Evolutionary conservation across 2,888 invertebrate species (phyloP).

Genomic region (Chalcosyrphus nemorum): DNA sequence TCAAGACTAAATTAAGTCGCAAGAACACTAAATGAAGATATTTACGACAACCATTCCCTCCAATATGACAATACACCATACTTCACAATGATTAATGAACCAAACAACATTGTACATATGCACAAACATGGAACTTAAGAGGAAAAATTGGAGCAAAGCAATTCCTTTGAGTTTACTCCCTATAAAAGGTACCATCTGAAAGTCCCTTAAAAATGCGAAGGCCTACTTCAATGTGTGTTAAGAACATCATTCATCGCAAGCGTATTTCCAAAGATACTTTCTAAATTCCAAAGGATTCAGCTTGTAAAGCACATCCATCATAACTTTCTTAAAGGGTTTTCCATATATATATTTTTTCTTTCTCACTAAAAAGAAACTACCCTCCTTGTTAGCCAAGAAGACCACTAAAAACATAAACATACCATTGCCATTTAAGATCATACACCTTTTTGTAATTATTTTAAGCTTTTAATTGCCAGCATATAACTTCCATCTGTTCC

Average conservation of each 20-base stretch:
- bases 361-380: background rate
- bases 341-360: background rate
- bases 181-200: background rate
- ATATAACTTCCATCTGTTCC: conserved; percentile 23
- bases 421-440: conserved; percentile 6
- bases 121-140: background rate
- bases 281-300: background rate
- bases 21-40: too few relatives aligned
- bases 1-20: too few relatives aligned
- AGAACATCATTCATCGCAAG: background rate
- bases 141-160: background rate
- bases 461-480: conserved; percentile 34
- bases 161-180: too few relatives aligned
- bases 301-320: background rate
- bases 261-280: background rate
- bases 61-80: background rate
- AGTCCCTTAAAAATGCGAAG: background rate
- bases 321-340: background rate
- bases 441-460: background rate
- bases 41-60: too few relatives aligned
- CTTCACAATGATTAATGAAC: background rate
- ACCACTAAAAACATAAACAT: background rate
- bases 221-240: background rate
- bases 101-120: background rate
- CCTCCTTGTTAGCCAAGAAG: background rate